Percentiles rank a stretch among this genome's conserved stretches.
Conservation (phyloP, 2,888 invertebrate genomes). For the Mechanitis mazaeus region DNA sequence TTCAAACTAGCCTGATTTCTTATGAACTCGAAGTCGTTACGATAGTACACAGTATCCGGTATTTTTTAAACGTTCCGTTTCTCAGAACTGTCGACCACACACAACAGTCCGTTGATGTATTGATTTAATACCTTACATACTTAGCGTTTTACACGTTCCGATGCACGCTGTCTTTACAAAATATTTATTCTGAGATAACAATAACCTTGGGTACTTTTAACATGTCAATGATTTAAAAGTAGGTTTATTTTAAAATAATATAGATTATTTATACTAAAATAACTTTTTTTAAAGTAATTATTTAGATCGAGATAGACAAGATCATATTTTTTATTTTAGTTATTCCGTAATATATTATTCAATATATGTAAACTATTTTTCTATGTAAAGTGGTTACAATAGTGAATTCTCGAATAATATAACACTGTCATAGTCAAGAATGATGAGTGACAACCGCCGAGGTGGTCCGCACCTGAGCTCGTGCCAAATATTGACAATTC, state of each 20-base stretch:
- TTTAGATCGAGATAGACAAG: neutral
- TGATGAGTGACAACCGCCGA: conserved; percentile 23
- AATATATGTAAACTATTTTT: neutral
- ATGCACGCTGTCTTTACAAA: conserved; percentile 16
- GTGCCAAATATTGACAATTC: conserved; percentile 17
- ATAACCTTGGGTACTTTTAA: conserved; percentile 1
- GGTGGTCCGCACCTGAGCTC: conserved; percentile 18
- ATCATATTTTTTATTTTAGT: neutral
- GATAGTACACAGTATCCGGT: conserved; percentile 20
- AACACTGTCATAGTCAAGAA: conserved; percentile 14
- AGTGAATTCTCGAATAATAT: conserved; percentile 23
- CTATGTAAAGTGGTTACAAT: neutral
- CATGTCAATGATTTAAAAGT: neutral
- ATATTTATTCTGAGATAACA: conserved; percentile 7
- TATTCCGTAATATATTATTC: neutral
- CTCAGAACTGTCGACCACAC: conserved; percentile 38
- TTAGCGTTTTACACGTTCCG: conserved; percentile 16
- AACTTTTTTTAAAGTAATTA: neutral
- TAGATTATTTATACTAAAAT: too few species aligned
- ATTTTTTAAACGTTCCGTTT: conserved; percentile 26
- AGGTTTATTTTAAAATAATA: neutral
- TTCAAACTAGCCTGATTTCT: neutral
- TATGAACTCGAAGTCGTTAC: conserved; percentile 1
- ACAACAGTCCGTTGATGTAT: conserved; percentile 32
- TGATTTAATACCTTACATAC: conserved; percentile 23